Base-by-base conservation (phyloP, 2,797 vertebrate genomes). In the Rhinichthys osculus region DNA sequence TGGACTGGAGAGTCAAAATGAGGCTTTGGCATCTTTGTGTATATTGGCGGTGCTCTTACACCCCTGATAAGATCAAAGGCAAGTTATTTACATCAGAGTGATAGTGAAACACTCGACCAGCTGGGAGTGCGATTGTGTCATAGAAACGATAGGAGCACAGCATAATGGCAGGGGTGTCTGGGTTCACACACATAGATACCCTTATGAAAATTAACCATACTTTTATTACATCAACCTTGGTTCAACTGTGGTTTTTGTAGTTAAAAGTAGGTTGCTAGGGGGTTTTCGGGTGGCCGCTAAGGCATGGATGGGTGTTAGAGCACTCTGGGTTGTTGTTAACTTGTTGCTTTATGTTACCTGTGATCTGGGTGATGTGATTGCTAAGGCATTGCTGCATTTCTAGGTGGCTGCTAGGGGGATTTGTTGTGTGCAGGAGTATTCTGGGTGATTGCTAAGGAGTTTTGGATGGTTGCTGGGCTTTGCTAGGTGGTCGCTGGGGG, bases 51-150 rank as follows among this genome's bases (percentile, higher is more conserved):
- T 84, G 86, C 90, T 77, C 91, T 91, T 82, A 87, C 73, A 7
- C 83, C 82, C 57, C 84, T 27, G 88, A 92, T 91, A 92, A 94
- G 91, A 94, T 95, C 93, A 95, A 95, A 95, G 92, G 87, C 19
- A 23, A 87, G 92, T 89, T 93, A 90, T 94, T 94, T 94, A 92
- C 91, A 94, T 93, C 89, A 62, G 82, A 42, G 33, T 1, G 90
- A 95, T 94, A 92, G 85, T 80, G 42, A 73, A 85, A 86, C 87
- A 62, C 90, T 89, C 89, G 85, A 73, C 54, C 21, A 50, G 83
- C 81, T 82, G 86, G 85, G 89, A 91, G 92, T 91, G 91, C 89
- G 92, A 88, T 82, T 44, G 84, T 87, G 91, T 91, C 82, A 23
- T 82, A 82, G 92, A 90, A 91, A 88, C 91, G 27, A 1, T 64